Evolutionary conservation across 2,888 invertebrate genomes (phyloP).

Genomic region (Cenopis cana): DNA sequence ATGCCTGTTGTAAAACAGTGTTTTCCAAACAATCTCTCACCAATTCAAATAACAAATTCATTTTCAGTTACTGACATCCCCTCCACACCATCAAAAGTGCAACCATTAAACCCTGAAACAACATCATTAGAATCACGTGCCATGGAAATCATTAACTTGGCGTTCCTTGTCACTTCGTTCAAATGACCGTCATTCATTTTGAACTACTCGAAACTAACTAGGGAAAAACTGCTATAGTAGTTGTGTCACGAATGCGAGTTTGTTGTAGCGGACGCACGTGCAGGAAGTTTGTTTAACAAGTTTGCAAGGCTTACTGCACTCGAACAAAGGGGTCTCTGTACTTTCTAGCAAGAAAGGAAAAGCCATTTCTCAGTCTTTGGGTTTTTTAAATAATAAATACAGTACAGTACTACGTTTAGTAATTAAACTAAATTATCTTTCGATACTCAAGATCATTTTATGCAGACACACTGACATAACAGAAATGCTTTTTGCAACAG

Average conservation of each 20-base stretch:
- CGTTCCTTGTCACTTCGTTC: constrained; percentile 64
- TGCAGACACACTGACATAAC: too few relatives aligned
- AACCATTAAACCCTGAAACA: constrained; percentile 32
- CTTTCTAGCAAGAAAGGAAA: background rate
- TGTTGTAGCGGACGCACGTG: constrained; percentile 53
- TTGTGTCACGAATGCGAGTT: constrained; percentile 63
- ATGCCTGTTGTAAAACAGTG: constrained; percentile 3
- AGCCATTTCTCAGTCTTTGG: background rate
- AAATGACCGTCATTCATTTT: constrained; percentile 75
- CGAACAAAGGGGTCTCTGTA: background rate
- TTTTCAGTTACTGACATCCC: constrained; percentile 4
- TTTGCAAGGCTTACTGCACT: constrained; percentile 23
- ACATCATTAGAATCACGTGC: constrained; percentile 41
- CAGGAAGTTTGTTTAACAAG: constrained; percentile 27
- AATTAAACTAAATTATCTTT: too few relatives aligned
- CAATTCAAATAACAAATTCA: constrained; percentile 10
- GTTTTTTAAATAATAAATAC: background rate
- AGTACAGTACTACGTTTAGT: too few relatives aligned
- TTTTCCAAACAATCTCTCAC: constrained; percentile 6
- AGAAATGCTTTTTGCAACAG: too few relatives aligned
- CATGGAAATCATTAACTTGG: constrained; percentile 39
- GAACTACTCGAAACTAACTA: constrained; percentile 72
- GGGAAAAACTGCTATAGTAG: constrained; percentile 67
- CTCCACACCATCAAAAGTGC: constrained; percentile 16
- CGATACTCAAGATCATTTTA: too few relatives aligned